These are phyloP conservation scores for Thalassoma bifasciatum DNA, from an alignment of 2,113 vertebrate species.

Conservation along the genomic window DNA sequence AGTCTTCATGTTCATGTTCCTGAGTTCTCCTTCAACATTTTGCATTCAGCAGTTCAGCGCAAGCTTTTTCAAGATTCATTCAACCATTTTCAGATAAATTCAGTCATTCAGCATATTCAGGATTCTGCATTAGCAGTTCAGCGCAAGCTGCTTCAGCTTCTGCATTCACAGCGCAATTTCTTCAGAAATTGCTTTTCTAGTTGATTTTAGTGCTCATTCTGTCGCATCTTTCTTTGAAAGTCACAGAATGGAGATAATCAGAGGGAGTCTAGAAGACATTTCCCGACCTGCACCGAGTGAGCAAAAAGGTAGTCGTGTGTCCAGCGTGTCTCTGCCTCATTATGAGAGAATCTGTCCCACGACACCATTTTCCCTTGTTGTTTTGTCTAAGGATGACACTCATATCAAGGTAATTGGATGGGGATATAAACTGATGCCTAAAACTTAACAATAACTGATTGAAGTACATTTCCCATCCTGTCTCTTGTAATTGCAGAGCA, in stretches of 20 bases:
- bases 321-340: conserved; percentile 65
- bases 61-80: no score
- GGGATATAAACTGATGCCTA: not conserved
- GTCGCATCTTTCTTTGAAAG: not conserved
- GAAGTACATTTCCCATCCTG: no score
- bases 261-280: conserved; percentile 84
- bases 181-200: no score
- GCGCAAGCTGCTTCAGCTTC: no score
- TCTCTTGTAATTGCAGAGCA: conserved; percentile 20
- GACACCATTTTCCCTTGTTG: conserved; percentile 75
- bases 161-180: no score
- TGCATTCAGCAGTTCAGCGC: no score
- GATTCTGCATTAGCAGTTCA: no score
- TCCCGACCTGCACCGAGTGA: conserved; percentile 83
- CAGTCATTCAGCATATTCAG: no score
- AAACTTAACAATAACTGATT: not conserved
- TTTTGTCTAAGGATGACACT: conserved; percentile 79
- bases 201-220: no score
- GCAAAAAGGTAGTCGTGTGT: conserved; percentile 71
- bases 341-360: conserved; percentile 31
- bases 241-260: conserved; percentile 84
- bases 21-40: no score
- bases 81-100: no score
- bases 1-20: no score
- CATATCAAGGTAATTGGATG: conserved; percentile 79